Conservation (phyloP, 2,888 invertebrate genomes). For the Epinotia bilunana region DNA sequence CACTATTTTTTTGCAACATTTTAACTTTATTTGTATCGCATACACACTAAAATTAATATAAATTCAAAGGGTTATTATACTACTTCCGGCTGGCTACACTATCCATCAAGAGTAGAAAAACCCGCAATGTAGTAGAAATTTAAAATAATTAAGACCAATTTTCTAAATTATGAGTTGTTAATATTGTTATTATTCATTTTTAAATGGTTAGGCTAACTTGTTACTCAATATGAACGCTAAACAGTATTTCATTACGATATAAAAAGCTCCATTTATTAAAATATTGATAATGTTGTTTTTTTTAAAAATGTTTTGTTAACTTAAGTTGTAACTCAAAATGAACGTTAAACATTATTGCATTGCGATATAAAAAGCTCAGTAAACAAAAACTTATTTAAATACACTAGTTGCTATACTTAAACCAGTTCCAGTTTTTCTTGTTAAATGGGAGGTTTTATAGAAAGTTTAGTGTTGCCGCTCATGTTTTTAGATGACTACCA, state of each 20-base stretch:
- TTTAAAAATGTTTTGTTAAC: no score
- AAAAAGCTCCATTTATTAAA: no score
- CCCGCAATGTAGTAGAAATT: slow-evolving; percentile 4
- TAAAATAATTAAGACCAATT: background rate
- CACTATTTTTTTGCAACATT: no score
- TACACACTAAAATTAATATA: no score
- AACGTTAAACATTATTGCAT: no score
- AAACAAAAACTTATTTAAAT: background rate
- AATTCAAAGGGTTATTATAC: background rate
- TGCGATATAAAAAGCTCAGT: background rate
- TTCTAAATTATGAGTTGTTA: no score
- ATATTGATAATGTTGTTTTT: no score
- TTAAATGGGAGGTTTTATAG: slow-evolving; percentile 9
- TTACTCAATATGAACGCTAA: no score
- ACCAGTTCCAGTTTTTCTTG: slow-evolving; percentile 21
- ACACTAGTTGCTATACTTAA: background rate
- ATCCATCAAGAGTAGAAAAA: background rate
- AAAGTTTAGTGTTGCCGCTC: slow-evolving; percentile 4
- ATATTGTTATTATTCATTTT: background rate
- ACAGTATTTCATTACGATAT: no score
- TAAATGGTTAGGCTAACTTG: background rate
- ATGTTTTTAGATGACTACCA: slow-evolving; percentile 20
- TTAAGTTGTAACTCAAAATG: no score
- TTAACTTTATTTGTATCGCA: no score
- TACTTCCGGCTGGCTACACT: slow-evolving; percentile 16